phyloP scores from a whole-genome alignment of 1,140 invertebrate genomes.

The Drosophila orena region DNA sequence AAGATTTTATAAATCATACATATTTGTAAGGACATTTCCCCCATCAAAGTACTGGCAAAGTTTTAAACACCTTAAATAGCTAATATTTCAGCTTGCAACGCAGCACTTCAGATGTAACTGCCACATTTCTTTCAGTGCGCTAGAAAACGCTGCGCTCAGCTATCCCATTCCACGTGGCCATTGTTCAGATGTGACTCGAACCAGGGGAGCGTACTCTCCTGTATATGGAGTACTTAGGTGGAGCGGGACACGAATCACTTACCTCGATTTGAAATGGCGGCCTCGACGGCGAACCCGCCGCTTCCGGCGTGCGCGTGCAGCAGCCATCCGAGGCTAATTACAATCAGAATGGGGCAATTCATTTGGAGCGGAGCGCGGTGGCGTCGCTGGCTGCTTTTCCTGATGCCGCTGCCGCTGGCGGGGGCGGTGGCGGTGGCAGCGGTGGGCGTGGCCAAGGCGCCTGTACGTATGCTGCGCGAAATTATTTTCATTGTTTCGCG shows the following conservation, averaged over 20 bases:
- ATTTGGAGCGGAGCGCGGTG: slow-evolving; percentile 56
- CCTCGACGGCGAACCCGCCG: slow-evolving; percentile 55
- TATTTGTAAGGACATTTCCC: too few species aligned
- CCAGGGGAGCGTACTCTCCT: background rate
- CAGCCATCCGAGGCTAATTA: slow-evolving; percentile 83
- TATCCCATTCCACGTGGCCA: slow-evolving; percentile 1
- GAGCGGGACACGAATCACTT: slow-evolving; percentile 64
- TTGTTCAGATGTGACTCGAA: slow-evolving; percentile 51
- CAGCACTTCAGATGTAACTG: too few species aligned
- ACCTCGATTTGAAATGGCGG: slow-evolving; percentile 84
- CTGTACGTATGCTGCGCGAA: slow-evolving; percentile 72
- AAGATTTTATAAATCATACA: too few species aligned
- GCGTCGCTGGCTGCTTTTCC: slow-evolving; percentile 28
- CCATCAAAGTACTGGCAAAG: too few species aligned
- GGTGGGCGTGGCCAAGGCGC: slow-evolving; percentile 19
- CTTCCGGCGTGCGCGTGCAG: slow-evolving; percentile 60
- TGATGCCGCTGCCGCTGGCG: slow-evolving; percentile 1
- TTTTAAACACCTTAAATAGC: too few species aligned
- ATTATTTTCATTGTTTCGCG: slow-evolving; percentile 77
- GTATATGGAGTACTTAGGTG: too few species aligned
- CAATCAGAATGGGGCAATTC: slow-evolving; percentile 84
- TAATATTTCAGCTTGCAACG: too few species aligned
- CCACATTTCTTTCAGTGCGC: slow-evolving; percentile 1
- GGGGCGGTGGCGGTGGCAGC: background rate
- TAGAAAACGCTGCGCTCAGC: slow-evolving; percentile 16